Evolutionary conservation across 2,797 vertebrate genomes (phyloP).

Genomic region (Ptychobarbus kaznakovi): DNA sequence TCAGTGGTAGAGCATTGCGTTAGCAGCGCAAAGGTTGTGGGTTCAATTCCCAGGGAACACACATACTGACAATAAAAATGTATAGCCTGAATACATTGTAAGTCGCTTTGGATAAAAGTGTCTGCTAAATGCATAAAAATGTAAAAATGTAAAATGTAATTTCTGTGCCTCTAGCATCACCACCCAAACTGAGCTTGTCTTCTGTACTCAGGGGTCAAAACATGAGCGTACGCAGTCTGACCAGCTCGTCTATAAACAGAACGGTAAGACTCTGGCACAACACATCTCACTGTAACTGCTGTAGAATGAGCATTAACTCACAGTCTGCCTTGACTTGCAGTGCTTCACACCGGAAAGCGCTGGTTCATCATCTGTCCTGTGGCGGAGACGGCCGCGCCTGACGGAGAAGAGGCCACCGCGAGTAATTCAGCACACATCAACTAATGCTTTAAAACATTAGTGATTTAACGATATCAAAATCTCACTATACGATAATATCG

Average conservation of each 20-base stretch:
- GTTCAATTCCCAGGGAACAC: too few relatives aligned
- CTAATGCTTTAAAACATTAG: not conserved
- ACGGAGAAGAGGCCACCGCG: constrained; percentile 73
- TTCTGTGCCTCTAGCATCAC: not conserved
- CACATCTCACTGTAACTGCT: not conserved
- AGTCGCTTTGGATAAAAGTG: too few relatives aligned
- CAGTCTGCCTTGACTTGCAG: constrained; percentile 69
- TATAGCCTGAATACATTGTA: too few relatives aligned
- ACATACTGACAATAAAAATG: too few relatives aligned
- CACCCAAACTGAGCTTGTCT: not conserved
- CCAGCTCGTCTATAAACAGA: constrained; percentile 92
- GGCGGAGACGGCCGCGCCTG: constrained; percentile 83
- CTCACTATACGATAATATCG: too few relatives aligned
- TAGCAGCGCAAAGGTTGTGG: too few relatives aligned
- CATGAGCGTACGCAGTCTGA: constrained; percentile 80
- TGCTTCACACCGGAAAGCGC: constrained; percentile 95
- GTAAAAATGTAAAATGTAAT: too few relatives aligned
- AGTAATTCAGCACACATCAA: constrained; percentile 66
- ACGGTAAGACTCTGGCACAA: constrained; percentile 78
- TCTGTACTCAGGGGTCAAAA: constrained; percentile 66
- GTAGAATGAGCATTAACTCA: not conserved
- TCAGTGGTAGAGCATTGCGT: too few relatives aligned
- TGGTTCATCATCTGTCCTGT: constrained; percentile 99
- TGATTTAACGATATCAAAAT: not conserved
- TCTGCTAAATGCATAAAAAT: too few relatives aligned